Evolutionary conservation across 2,797 vertebrate genomes (phyloP).

Genomic region (Takifugu rubripes): DNA sequence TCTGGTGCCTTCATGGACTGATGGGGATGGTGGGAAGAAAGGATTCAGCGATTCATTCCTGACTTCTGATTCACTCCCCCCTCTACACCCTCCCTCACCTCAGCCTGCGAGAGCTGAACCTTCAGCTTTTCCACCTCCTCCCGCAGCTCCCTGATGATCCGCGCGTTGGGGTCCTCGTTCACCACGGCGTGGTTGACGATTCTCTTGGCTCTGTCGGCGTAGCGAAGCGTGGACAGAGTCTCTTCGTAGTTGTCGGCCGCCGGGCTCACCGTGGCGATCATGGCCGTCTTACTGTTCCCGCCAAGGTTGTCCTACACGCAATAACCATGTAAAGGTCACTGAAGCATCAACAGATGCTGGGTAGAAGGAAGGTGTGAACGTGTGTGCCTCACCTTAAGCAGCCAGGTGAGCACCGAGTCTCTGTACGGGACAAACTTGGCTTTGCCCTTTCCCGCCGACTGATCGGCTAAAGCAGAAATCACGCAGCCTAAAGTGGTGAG

Average conservation of each 20-base stretch:
- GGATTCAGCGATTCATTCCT: neutral
- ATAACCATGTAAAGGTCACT: too few relatives aligned
- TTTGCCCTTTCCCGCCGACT: conserved; percentile 93
- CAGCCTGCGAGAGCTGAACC: conserved; percentile 94
- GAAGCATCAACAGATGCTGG: too few relatives aligned
- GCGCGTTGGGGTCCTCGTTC: conserved; percentile 96
- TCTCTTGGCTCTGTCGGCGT: conserved; percentile 94
- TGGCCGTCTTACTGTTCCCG: conserved; percentile 97
- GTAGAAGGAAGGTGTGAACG: neutral
- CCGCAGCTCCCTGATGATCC: conserved; percentile 92
- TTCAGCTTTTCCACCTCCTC: conserved; percentile 96
- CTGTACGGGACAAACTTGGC: conserved; percentile 98
- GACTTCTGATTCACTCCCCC: neutral
- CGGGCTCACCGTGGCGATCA: conserved; percentile 98
- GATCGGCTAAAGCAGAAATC: conserved; percentile 96
- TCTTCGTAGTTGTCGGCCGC: conserved; percentile 98
- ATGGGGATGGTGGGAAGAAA: conserved; percentile 5
- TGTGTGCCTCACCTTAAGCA: conserved; percentile 86
- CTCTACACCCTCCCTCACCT: conserved; percentile 74
- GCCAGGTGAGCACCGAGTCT: conserved; percentile 98
- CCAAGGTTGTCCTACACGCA: conserved; percentile 91
- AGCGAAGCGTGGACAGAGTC: conserved; percentile 93
- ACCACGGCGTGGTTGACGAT: conserved; percentile 96
- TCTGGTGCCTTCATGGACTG: conserved; percentile 97
- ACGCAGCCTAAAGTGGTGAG: conserved; percentile 95